Conservation (phyloP, 2,888 invertebrate species). For the Neoscelio sp. region DNA sequence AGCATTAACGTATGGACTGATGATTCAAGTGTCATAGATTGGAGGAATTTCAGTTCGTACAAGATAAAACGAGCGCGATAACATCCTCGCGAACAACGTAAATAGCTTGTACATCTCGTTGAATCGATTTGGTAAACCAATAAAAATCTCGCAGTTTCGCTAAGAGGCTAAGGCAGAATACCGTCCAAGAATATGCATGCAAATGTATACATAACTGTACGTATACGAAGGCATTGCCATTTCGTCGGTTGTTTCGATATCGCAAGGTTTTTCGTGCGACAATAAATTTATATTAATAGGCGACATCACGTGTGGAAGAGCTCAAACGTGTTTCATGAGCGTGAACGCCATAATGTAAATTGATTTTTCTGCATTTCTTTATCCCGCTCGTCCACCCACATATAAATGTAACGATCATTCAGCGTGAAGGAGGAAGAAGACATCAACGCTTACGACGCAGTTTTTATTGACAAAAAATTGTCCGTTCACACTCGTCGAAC, state of each 20-base stretch:
- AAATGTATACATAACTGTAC: constrained; percentile 5
- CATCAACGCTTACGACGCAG: constrained; percentile 18
- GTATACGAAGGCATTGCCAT: background rate
- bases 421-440: constrained; percentile 27
- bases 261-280: constrained; percentile 14
- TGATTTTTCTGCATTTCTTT: constrained; percentile 13
- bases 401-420: constrained; percentile 7
- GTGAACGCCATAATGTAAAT: constrained; percentile 12
- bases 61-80: constrained; percentile 45
- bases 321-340: constrained; percentile 33
- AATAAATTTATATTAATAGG: constrained; percentile 56
- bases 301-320: constrained; percentile 24
- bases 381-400: constrained; percentile 27
- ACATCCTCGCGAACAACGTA: constrained; percentile 25
- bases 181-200: constrained; percentile 3
- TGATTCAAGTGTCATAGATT: constrained; percentile 5
- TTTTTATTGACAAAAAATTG: constrained; percentile 20
- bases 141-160: constrained; percentile 39
- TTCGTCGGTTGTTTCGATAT: constrained; percentile 30
- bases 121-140: constrained; percentile 40
- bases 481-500: constrained; percentile 18
- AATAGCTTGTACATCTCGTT: constrained; percentile 31
- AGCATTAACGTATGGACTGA: background rate
- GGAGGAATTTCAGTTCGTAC: constrained; percentile 4
- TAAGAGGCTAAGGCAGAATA: background rate